A percentile compares a stretch with the other conserved stretches of the same genome.
Conservation (phyloP, 1,140 invertebrate genomes). For the Saccostrea echinata region DNA sequence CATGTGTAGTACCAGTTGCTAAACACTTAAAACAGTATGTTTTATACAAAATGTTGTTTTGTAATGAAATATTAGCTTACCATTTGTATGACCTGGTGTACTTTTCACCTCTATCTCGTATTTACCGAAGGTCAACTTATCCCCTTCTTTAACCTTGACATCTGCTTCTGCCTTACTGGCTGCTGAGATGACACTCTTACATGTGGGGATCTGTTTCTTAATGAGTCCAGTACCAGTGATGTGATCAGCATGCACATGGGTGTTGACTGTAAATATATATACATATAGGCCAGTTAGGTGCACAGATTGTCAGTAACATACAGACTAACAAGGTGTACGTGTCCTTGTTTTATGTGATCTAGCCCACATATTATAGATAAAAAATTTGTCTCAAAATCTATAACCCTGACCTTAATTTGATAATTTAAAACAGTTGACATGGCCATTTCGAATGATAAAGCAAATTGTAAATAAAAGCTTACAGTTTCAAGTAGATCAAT, state of each 20-base stretch:
- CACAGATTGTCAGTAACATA: too few species aligned
- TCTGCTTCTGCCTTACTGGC: conserved; percentile 93
- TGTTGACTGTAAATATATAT: conserved; percentile 89
- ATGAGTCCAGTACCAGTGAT: conserved; percentile 96
- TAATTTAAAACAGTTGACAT: not conserved
- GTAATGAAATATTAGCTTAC: conserved; percentile 76
- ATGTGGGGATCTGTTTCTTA: conserved; percentile 88
- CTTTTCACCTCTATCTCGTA: conserved; percentile 85
- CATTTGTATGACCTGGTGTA: conserved; percentile 98
- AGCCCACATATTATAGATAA: not conserved
- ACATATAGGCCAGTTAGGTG: not conserved
- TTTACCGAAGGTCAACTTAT: conserved; percentile 80
- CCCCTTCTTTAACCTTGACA: conserved; percentile 87
- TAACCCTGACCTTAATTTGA: not conserved
- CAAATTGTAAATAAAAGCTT: not conserved
- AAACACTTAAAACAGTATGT: too few species aligned
- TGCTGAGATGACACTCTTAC: conserved; percentile 91
- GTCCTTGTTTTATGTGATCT: not conserved
- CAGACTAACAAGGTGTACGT: too few species aligned
- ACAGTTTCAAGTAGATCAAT: too few species aligned
- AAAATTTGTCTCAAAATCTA: not conserved
- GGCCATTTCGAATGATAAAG: not conserved
- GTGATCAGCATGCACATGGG: conserved; percentile 99
- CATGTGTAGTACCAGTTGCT: too few species aligned
- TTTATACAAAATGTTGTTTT: too few species aligned